Evolutionary conservation across 1,140 invertebrate species (phyloP).

Genomic region (Calycopis cecrops): DNA sequence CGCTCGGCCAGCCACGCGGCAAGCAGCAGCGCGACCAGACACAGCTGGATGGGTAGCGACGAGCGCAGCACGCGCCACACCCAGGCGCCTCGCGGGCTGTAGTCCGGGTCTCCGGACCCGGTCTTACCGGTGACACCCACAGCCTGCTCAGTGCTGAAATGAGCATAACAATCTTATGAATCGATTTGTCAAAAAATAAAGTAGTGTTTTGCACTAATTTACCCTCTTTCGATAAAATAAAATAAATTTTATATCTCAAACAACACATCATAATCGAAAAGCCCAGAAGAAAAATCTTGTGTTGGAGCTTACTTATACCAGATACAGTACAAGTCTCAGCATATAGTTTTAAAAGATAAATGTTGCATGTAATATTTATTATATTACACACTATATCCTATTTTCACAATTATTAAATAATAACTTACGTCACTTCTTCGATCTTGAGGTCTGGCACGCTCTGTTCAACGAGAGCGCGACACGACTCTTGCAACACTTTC

Average conservation of each 20-base stretch:
- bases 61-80: conserved; percentile 85
- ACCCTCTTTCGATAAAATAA: too few relatives aligned
- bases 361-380: too few relatives aligned
- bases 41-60: conserved; percentile 88
- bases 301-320: too few relatives aligned
- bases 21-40: conserved; percentile 86
- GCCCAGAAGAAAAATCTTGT: too few relatives aligned
- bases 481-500: conserved; percentile 85
- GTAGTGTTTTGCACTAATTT: too few relatives aligned
- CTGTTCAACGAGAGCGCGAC: conserved; percentile 75
- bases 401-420: too few relatives aligned
- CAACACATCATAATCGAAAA: too few relatives aligned
- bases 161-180: conserved; percentile 14
- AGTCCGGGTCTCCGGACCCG: conserved; percentile 56
- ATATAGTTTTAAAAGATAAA: too few relatives aligned
- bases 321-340: too few relatives aligned
- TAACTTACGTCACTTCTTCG: conserved; percentile 54
- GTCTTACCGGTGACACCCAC: conserved; percentile 47
- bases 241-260: too few relatives aligned
- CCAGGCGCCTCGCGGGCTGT: conserved; percentile 76
- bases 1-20: conserved; percentile 89
- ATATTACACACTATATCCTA: too few relatives aligned
- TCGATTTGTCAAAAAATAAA: too few relatives aligned
- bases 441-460: conserved; percentile 60
- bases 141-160: conserved; percentile 36